Percentiles rank a stretch among this genome's conserved stretches.
Evolutionary conservation across 2,888 invertebrate species (phyloP).

Genomic region (Ophraella communa): DNA sequence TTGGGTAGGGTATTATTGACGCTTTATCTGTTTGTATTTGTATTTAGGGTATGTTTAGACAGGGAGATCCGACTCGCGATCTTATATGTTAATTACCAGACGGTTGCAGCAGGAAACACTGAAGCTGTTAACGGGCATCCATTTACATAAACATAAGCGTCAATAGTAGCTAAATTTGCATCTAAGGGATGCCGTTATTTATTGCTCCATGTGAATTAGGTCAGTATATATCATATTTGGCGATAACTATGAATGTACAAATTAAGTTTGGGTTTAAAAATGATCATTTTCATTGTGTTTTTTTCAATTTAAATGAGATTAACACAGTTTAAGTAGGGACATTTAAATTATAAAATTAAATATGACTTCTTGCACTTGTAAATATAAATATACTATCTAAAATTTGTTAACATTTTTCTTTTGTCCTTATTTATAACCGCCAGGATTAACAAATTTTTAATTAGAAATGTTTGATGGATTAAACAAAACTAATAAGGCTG

Average conservation of each 20-base stretch:
- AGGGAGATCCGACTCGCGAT: slow-evolving; percentile 9
- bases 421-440: too few species aligned
- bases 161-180: slow-evolving; percentile 18
- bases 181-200: neutral
- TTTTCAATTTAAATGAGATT: too few species aligned
- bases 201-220: neutral
- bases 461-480: too few species aligned
- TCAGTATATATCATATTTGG: neutral
- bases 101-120: slow-evolving; percentile 4
- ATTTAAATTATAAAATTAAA: too few species aligned
- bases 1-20: slow-evolving; percentile 3
- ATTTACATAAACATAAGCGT: slow-evolving; percentile 21
- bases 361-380: too few species aligned
- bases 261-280: neutral
- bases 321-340: too few species aligned
- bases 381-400: too few species aligned
- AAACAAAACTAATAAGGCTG: too few species aligned
- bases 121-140: slow-evolving; percentile 10
- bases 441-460: too few species aligned
- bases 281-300: neutral
- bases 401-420: too few species aligned
- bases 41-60: neutral
- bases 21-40: slow-evolving; percentile 11
- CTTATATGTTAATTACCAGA: slow-evolving; percentile 21
- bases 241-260: neutral